phyloP scores from a whole-genome alignment of 2,888 invertebrate species.

The Venusia cambrica region DNA sequence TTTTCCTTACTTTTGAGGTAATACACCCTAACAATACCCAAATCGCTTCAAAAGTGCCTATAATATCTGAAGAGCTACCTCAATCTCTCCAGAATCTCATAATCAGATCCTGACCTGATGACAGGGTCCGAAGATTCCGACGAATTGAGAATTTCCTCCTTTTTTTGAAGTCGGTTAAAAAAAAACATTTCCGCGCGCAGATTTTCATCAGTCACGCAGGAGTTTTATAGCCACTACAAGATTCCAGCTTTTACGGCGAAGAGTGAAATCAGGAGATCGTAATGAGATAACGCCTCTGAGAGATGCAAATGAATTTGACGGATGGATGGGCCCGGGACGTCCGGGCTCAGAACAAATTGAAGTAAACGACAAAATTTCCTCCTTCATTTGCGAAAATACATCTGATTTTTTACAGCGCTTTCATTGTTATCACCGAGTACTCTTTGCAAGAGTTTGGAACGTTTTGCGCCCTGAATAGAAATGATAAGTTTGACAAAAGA shows the following conservation, averaged over 20 bases:
- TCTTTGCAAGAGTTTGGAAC: constrained; percentile 8
- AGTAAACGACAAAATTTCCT: constrained; percentile 51
- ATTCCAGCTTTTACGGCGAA: constrained; percentile 38
- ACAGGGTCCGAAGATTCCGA: no score
- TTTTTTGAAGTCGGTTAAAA: no score
- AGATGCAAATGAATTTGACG: constrained; percentile 68
- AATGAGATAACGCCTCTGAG: constrained; percentile 62
- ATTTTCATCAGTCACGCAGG: no score
- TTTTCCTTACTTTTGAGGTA: no score
- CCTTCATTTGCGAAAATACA: constrained; percentile 53
- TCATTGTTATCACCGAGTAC: constrained; percentile 20
- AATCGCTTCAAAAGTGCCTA: no score
- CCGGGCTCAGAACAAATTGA: constrained; percentile 48
- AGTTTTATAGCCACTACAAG: no score
- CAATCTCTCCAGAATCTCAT: no score
- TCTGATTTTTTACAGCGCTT: constrained; percentile 21
- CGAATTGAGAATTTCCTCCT: no score
- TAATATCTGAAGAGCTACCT: no score
- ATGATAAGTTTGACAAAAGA: constrained; percentile 25
- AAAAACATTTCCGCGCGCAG: no score
- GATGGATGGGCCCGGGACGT: constrained; percentile 41
- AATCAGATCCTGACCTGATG: no score
- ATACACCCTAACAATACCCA: no score
- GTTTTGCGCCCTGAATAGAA: constrained; percentile 11
- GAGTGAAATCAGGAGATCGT: constrained; percentile 52